Conservation (phyloP, 2,888 invertebrate genomes). For the Tromatobia lineatoria region DNA sequence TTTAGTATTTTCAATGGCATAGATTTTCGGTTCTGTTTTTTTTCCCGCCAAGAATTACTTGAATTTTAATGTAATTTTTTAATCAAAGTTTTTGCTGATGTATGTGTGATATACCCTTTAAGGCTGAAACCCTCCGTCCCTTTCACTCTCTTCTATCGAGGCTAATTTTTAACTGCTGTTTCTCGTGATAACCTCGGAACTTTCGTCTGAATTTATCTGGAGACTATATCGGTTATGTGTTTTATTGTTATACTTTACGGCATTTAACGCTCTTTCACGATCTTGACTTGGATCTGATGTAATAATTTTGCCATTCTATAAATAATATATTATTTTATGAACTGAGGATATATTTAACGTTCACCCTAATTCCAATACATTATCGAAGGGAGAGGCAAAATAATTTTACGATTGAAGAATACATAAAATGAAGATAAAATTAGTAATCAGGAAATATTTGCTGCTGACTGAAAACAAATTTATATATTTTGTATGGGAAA, state of each 20-base stretch:
- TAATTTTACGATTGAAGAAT: too few species aligned
- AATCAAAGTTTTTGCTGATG: too few species aligned
- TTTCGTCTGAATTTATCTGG: conserved; percentile 60
- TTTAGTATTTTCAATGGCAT: too few species aligned
- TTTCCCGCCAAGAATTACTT: too few species aligned
- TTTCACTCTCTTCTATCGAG: conserved; percentile 11
- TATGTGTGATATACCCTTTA: neutral
- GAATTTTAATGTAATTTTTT: too few species aligned
- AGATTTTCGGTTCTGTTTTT: too few species aligned
- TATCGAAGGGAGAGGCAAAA: neutral
- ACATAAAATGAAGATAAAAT: too few species aligned
- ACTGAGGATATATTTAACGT: neutral
- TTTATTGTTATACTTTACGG: neutral
- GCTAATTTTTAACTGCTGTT: conserved; percentile 29
- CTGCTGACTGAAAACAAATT: too few species aligned
- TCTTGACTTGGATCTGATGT: neutral
- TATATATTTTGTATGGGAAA: too few species aligned
- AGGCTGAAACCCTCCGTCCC: conserved; percentile 3
- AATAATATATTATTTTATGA: neutral
- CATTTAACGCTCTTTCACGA: conserved; percentile 24
- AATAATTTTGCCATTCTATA: neutral
- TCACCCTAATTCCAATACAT: neutral
- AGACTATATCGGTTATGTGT: conserved; percentile 32
- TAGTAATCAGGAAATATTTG: too few species aligned
- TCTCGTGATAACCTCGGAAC: conserved; percentile 60